Evolutionary conservation across 1,140 invertebrate species (phyloP).

Genomic region (Zaprionus capensis): DNA sequence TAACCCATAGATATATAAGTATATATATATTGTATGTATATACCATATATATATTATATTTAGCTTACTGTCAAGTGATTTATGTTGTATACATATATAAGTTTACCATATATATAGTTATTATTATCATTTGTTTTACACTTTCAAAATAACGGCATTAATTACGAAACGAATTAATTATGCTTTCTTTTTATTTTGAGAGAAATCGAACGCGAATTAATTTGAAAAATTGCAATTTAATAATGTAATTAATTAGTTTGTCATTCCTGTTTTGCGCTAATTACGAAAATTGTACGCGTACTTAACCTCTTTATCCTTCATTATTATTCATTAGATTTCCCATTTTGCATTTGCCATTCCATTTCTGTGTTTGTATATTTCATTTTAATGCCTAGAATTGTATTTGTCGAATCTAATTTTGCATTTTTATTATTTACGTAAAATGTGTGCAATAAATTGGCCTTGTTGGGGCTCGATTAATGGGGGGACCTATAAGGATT

Average conservation of each 20-base stretch:
- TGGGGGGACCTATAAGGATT: conserved; percentile 68
- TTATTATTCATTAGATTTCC: conserved; percentile 43
- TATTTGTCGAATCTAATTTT: conserved; percentile 52
- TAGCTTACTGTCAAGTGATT: conserved; percentile 68
- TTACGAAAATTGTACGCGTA: neutral
- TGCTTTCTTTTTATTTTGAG: conserved; percentile 41
- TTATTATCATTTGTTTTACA: conserved; percentile 76
- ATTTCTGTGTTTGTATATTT: conserved; percentile 64
- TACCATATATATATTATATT: conserved; percentile 53
- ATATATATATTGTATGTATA: conserved; percentile 17
- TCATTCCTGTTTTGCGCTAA: conserved; percentile 34
- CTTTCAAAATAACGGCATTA: conserved; percentile 68
- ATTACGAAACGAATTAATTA: conserved; percentile 37
- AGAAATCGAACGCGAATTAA: conserved; percentile 73
- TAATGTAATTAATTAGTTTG: conserved; percentile 31
- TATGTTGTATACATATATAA: conserved; percentile 59
- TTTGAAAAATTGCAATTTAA: conserved; percentile 66
- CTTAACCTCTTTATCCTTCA: conserved; percentile 6
- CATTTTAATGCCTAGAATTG: conserved; percentile 72
- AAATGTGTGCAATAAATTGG: conserved; percentile 46
- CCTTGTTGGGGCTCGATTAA: conserved; percentile 1
- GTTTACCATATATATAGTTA: conserved; percentile 56
- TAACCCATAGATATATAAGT: conserved; percentile 58
- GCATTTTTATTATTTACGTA: conserved; percentile 29
- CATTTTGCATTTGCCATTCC: neutral